Evolutionary conservation across 1,140 invertebrate genomes (phyloP), one percentile per base, ranked within the genome.

Genomic region (Pachyrhynchus sulphureomaculatus): DNA sequence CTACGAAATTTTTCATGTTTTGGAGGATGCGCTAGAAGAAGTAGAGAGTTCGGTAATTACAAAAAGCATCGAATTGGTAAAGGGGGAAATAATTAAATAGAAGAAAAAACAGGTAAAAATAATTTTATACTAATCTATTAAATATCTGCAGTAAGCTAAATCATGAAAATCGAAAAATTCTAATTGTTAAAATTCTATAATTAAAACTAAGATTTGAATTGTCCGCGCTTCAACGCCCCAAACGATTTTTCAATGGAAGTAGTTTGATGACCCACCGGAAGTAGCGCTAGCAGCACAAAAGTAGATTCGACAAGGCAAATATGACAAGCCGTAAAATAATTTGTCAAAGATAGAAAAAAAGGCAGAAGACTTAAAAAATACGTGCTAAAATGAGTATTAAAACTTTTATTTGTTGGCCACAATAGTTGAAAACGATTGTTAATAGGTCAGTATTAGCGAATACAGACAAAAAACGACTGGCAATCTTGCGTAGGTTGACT

Each of bases 281-380:
- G 17, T 21, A 26, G 47, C 47, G 47, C 47, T 18, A 29, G 5
- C 26, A 20, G 33, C 47, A 29, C 26, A 10, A 33, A 29, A 47
- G 47, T 33, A 29, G 24, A 49, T 72, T 73, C 3, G 67, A 63
- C 74, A 74, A n/a, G n/a, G n/a, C n/a, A n/a, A n/a, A 75, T 66
- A 54, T 54, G 51, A 54, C 51, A 54, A 54, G 51, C 39, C 51
- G 23, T 24, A n/a, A 39, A 54, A 24, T 54, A 42, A 54, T 39
- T 41, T 54, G 51, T 54, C 51, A 54, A 23, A 54, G 15, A 12
- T 23, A 17, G 36, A 42, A 42, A 54, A 52, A 54, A 41, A 42
- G 39, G 23, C n/a, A 41, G 12, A n/a, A 18, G 10, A 39, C 29
- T 8, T 20, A 1, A 10, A 54, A 39, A 54, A 41, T 33, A 8